Percentiles rank a stretch among this genome's conserved stretches.
phyloP scores from a whole-genome alignment of 2,113 vertebrate genomes.

The Siphamia tubifer region DNA sequence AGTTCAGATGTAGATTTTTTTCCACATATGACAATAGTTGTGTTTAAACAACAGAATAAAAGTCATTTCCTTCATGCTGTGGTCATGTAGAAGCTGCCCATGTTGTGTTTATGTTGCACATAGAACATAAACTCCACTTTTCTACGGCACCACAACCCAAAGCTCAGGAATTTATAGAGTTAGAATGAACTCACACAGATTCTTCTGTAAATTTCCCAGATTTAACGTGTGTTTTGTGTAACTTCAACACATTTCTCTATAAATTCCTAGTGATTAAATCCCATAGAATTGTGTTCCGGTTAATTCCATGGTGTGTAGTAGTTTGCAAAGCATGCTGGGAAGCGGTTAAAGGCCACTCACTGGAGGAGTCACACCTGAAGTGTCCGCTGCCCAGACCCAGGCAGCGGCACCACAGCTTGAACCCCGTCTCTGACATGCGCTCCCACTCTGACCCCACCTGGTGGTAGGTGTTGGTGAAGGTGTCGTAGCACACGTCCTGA shows the following conservation, averaged over 20 bases:
- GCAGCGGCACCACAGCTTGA: slow-evolving; percentile 96
- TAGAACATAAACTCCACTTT: slow-evolving; percentile 8
- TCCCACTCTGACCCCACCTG: slow-evolving; percentile 95
- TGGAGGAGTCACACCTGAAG: slow-evolving; percentile 97
- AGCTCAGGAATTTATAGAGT: slow-evolving; percentile 56
- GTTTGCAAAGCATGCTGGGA: slow-evolving; percentile 60
- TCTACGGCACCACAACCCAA: slow-evolving; percentile 30
- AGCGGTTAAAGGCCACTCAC: slow-evolving; percentile 88
- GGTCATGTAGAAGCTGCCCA: slow-evolving; percentile 24
- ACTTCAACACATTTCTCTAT: slow-evolving; percentile 4
- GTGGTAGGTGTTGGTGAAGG: slow-evolving; percentile 88
- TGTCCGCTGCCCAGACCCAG: slow-evolving; percentile 95
- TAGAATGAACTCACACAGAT: background rate
- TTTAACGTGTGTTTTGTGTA: too few relatives aligned
- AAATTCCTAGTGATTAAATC: slow-evolving; percentile 38
- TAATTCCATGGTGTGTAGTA: slow-evolving; percentile 49
- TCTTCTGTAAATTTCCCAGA: too few relatives aligned
- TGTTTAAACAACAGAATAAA: background rate
- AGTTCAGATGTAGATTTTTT: too few relatives aligned
- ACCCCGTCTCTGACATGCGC: slow-evolving; percentile 94
- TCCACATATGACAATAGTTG: background rate
- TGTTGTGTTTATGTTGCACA: slow-evolving; percentile 25
- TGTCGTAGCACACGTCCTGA: slow-evolving; percentile 90
- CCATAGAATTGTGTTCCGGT: slow-evolving; percentile 43
- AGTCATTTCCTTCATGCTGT: background rate